Percentiles rank a stretch among this genome's conserved stretches.
Evolutionary conservation across 2,797 vertebrate genomes (phyloP).

Genomic region (Thaleichthys pacificus): DNA sequence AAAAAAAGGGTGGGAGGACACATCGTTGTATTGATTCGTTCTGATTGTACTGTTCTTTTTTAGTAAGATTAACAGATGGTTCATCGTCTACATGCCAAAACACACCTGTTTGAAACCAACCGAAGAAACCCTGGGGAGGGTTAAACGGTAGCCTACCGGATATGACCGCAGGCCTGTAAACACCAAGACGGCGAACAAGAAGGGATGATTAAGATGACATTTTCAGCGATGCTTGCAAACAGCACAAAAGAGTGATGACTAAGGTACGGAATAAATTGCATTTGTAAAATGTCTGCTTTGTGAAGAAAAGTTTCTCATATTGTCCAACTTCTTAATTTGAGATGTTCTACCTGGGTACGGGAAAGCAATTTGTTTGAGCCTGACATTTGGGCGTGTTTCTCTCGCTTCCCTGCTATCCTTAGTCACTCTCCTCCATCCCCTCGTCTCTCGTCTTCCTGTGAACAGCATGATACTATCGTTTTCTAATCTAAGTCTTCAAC

Average conservation of each 20-base stretch:
- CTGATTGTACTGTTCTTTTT: neutral
- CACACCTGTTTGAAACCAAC: neutral
- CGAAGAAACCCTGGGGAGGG: neutral
- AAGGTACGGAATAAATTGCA: slow-evolving; percentile 39
- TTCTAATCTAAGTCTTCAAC: slow-evolving; percentile 49
- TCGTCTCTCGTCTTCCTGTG: slow-evolving; percentile 30
- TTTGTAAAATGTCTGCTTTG: slow-evolving; percentile 32
- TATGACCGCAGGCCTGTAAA: too few species aligned
- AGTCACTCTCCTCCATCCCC: slow-evolving; percentile 16
- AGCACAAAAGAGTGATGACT: slow-evolving; percentile 2
- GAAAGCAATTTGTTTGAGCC: slow-evolving; percentile 42
- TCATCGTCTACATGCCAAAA: neutral
- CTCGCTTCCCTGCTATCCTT: neutral
- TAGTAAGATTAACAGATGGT: neutral
- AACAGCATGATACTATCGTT: slow-evolving; percentile 53
- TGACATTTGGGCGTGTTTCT: slow-evolving; percentile 33
- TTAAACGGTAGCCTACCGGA: too few species aligned
- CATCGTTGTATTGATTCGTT: neutral
- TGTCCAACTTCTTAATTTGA: slow-evolving; percentile 38
- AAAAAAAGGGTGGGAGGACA: too few species aligned
- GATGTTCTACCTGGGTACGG: slow-evolving; percentile 21
- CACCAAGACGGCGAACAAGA: too few species aligned
- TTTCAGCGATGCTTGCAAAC: too few species aligned
- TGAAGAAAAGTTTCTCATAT: neutral
- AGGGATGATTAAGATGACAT: too few species aligned